Evolutionary conservation across 2,888 invertebrate species (phyloP).

Genomic region (Tenthredo livida): DNA sequence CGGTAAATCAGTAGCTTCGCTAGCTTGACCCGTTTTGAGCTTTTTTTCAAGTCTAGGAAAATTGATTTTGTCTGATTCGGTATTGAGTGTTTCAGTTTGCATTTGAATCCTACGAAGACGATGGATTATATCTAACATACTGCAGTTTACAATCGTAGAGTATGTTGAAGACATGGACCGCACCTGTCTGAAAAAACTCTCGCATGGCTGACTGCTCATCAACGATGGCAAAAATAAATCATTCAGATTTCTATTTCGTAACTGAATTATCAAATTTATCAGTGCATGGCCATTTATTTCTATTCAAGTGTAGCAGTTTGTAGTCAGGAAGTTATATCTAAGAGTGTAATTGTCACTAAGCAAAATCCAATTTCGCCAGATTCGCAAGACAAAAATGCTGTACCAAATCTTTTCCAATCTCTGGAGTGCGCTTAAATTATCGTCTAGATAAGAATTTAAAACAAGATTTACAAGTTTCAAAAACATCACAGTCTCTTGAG

Average conservation of each 20-base stretch:
- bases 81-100: neutral
- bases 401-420: slow-evolving; percentile 31
- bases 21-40: neutral
- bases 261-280: slow-evolving; percentile 51
- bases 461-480: slow-evolving; percentile 40
- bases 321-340: slow-evolving; percentile 56
- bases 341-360: slow-evolving; percentile 49
- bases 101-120: slow-evolving; percentile 42
- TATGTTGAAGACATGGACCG: slow-evolving; percentile 53
- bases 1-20: neutral
- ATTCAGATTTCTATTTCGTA: slow-evolving; percentile 15
- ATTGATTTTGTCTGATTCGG: slow-evolving; percentile 22
- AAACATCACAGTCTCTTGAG: no score
- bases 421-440: neutral
- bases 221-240: slow-evolving; percentile 40
- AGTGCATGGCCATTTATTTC: slow-evolving; percentile 59
- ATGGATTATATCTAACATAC: slow-evolving; percentile 35
- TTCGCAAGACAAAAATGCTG: slow-evolving; percentile 52
- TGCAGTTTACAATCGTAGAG: slow-evolving; percentile 23
- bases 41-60: slow-evolving; percentile 31
- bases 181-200: slow-evolving; percentile 57
- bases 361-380: slow-evolving; percentile 58
- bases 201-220: slow-evolving; percentile 56
- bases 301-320: slow-evolving; percentile 58
- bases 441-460: slow-evolving; percentile 51